phyloP scores from a whole-genome alignment of 2,888 invertebrate species.

The Zelleria hepariella region DNA sequence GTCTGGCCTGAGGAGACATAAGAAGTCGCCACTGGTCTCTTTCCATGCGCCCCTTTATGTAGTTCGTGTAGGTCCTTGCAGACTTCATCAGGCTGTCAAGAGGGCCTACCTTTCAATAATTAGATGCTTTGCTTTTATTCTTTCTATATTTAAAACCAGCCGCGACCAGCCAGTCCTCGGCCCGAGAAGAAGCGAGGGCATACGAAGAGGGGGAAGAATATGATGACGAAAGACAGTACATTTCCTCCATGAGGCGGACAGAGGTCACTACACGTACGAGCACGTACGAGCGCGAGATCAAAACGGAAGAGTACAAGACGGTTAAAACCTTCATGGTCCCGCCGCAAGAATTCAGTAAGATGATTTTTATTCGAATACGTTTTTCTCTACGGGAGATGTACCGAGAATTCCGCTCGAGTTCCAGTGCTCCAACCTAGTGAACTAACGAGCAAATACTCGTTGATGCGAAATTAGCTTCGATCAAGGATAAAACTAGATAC shows the following conservation, averaged over 20 bases:
- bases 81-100: no score
- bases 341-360: neutral
- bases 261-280: neutral
- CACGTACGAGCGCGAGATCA: neutral
- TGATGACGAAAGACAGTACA: neutral
- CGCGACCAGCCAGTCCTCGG: neutral
- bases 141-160: neutral
- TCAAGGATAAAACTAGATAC: no score
- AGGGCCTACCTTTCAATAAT: no score
- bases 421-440: no score
- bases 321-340: neutral
- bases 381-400: no score
- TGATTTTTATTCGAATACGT: neutral
- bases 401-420: no score
- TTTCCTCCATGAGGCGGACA: neutral
- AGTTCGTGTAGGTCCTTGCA: no score
- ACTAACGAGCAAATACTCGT: no score
- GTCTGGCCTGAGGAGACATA: no score
- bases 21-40: no score
- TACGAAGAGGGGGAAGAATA: neutral
- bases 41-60: no score
- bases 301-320: neutral
- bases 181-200: neutral
- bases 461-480: no score
- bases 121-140: neutral